Base-by-base conservation (phyloP, 2,113 vertebrate genomes). In the Platysteira castanea region DNA sequence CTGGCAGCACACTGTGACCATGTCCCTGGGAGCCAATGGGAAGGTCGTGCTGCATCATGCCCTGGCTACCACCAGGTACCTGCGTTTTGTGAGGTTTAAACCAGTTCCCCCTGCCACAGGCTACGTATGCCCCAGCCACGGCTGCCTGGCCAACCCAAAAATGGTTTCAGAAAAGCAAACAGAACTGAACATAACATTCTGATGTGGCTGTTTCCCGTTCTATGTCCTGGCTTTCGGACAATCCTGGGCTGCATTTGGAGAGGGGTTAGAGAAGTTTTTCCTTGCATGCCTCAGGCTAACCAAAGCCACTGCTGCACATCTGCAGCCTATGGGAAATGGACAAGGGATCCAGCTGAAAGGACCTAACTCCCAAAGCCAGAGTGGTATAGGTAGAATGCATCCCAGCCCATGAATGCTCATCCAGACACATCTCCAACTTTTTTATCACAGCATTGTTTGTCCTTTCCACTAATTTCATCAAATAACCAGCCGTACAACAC, bases 61-160 rank as follows among this genome's bases (percentile, higher is more conserved):
- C 35, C 73, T 42, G 44, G 63, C 24, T 86, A 71, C 19, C 39
- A 71, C 18, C 41, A 15, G 41, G 41, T 42, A 42, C 64, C 53
- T 0, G 1, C 7, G n/a, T 56, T 84, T 90, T 35, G 37, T 53
- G 63, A 68, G 13, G 59, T 86, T 86, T 73, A 83, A 92, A 88
- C 53, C 28, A 53, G 68, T 47, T 92, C 9, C 24, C 10, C 33
- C 57, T 0, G 1, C 26, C 44, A 54, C 27, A 59, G 60, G 61
- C 80, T 28, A 42, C 0, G 0, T 7, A 9, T 15, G 16, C 33
- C 59, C 9, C 1, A 9, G 44, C 61, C 71, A 13, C 0, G 6
- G 37, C 67, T 68, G 41, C 49, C 80, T 64, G 46, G 53, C 31
- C 46, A 76, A 33, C 37, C n/a, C 67, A 24, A 60, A 47, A 42